Percentiles rank a stretch among this genome's conserved stretches.
Evolutionary conservation across 2,113 vertebrate genomes (phyloP).

Genomic region (Tragelaphus imberbis): DNA sequence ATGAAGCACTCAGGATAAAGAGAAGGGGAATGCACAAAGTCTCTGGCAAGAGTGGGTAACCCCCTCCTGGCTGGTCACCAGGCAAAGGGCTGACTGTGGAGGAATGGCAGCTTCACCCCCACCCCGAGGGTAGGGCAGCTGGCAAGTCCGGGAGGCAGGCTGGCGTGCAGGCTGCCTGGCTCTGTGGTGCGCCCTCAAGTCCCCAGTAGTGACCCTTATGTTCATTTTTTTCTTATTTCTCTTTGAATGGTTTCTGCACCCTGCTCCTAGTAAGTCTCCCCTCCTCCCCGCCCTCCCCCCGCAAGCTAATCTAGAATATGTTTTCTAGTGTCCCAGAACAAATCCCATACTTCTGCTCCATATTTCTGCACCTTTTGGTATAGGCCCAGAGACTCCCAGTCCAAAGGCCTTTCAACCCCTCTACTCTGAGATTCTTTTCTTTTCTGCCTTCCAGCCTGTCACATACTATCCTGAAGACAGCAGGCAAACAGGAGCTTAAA

Average conservation of each 20-base stretch:
- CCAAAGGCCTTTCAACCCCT: background rate
- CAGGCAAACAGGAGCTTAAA: background rate
- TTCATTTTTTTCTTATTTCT: background rate
- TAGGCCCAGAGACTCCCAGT: background rate
- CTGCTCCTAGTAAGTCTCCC: background rate
- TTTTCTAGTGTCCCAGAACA: background rate
- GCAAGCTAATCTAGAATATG: background rate
- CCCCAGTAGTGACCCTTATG: background rate
- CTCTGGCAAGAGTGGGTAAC: background rate
- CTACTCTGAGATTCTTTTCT: background rate
- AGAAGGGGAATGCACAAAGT: background rate
- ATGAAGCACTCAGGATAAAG: background rate
- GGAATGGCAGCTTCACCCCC: background rate
- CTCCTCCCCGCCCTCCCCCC: rapidly evolving
- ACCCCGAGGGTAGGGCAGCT: background rate
- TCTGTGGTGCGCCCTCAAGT: rapidly evolving
- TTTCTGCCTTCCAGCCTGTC: background rate
- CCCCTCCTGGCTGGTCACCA: background rate
- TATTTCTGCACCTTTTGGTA: background rate
- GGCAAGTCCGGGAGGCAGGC: background rate
- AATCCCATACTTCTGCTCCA: background rate
- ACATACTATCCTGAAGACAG: background rate
- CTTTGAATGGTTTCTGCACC: background rate
- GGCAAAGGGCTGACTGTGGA: background rate
- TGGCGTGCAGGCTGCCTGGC: rapidly evolving